Conservation (phyloP, 2,113 vertebrate species). For the Gorsachius goisagi region DNA sequence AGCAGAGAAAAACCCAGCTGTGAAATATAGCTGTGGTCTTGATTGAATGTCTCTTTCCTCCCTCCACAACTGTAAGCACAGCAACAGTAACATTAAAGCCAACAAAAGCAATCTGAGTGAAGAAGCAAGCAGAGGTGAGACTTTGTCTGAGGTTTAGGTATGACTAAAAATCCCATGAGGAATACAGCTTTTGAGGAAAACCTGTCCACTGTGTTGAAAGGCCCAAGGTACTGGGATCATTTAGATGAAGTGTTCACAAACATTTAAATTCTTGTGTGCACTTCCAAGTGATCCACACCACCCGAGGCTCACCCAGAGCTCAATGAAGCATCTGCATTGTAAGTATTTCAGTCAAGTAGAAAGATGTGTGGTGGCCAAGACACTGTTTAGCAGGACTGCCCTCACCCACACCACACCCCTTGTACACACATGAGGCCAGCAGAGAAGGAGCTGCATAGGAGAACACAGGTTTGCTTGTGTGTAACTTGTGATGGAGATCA, state of each 20-base stretch:
- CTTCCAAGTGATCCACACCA: not conserved
- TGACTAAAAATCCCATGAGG: not conserved
- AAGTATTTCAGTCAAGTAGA: not conserved
- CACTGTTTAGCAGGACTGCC: not conserved
- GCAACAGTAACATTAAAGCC: not conserved
- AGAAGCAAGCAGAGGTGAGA: not conserved
- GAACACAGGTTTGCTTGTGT: not conserved
- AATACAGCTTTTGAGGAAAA: not conserved
- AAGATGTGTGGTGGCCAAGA: not conserved
- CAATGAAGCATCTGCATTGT: not conserved
- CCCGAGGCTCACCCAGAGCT: not conserved
- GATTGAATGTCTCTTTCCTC: not conserved
- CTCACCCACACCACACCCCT: not conserved
- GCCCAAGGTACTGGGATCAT: not conserved
- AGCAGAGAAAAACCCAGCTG: conserved; percentile 9
- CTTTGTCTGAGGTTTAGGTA: not conserved
- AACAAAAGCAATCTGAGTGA: not conserved
- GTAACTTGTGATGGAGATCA: not conserved
- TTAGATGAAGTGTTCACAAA: not conserved
- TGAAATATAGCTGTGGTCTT: not conserved
- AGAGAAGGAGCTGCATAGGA: not conserved
- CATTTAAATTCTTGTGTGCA: not conserved
- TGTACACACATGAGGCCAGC: rapidly evolving
- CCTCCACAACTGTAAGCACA: not conserved
- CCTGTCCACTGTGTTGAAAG: not conserved